Evolutionary conservation across 2,797 vertebrate species (phyloP), one percentile per base, ranked within the genome.

Genomic region (Paguma larvata): DNA sequence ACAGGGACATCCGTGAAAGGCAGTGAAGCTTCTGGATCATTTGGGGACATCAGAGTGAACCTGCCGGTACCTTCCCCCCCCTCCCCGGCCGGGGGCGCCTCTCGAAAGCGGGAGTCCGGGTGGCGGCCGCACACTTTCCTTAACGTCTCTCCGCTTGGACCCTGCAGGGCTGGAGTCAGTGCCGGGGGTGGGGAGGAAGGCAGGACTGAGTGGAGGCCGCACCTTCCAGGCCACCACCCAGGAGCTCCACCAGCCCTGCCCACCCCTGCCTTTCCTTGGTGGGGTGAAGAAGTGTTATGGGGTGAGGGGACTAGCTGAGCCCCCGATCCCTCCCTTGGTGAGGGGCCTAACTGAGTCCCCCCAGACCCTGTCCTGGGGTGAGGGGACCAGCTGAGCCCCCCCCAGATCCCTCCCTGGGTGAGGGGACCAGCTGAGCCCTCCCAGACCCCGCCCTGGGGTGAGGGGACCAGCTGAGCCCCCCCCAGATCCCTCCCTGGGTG

Each of bases 31-130:
- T 16, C 15, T 0, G 4, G 56, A n/a, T 15, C 41, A 2, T 27
- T 4, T 2, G 7, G 62, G 78, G 21, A 25, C 14, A 48, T 44
- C 51, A 4, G 65, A n/a, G 12, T 5, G 6, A 38, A 18, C 53
- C 38, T 21, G 0, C 9, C 0, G 16, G 27, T 2, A 13, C 53
- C n/a, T n/a, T n/a, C n/a, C n/a, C n/a, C 59, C 16, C 14, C 16
- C 10, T 13, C 10, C 2, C 56, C 23, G 23, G 3, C 56, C 23
- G 23, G 0, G 32, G 48, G 41, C 5, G 85, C 30, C 70, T 72
- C 2, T 25, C 0, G 38, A 62, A 7, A 27, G 19, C 2, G 0
- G 84, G 51, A 15, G 7, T 67, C 48, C n/a, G 3, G 18, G 67
- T 8, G 10, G 38, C 38, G 38, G 67, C 34, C n/a, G 10, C 67